Conservation (phyloP, 2,113 vertebrate genomes). For the Pan troglodytes region NHGRI_mPanTro3-v2.1_pri NC_072411.2:22465001-22465500, state of each 20-base stretch:
- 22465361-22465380: not conserved
- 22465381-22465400: not conserved
- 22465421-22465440: slow-evolving; percentile 7
- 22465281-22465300: not conserved
- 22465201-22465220: not conserved
- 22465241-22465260: not conserved
- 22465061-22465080: not conserved
- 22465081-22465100: fast-evolving
- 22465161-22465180: not conserved
- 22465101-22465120: no score
- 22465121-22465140: not conserved
- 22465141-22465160: no score
- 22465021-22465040: not conserved
- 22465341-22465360: not conserved
- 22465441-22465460: slow-evolving; percentile 4
- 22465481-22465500: not conserved
- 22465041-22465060: not conserved
- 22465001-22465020: not conserved
- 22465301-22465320: not conserved
- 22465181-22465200: not conserved
- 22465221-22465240: not conserved
- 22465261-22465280: not conserved
- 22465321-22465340: not conserved
- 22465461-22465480: slow-evolving; percentile 1
- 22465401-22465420: not conserved